phyloP scores from a whole-genome alignment of 2,888 invertebrate genomes.

The Orthosia incerta region DNA sequence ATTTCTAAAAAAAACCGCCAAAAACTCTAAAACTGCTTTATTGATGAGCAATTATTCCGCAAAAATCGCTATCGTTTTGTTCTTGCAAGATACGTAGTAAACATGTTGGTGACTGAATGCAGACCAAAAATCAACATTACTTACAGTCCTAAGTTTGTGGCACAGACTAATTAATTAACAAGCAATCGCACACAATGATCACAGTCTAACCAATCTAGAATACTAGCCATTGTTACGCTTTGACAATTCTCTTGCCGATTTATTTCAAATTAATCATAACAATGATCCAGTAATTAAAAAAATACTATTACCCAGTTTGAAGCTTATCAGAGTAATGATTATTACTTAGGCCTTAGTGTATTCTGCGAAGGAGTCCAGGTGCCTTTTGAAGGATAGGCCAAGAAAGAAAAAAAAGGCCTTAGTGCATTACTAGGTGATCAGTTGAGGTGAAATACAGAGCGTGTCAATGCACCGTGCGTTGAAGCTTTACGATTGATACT shows the following conservation, averaged over 20 bases:
- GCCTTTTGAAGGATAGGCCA: too few species aligned
- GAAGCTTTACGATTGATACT: too few species aligned
- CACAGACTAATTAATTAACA: slow-evolving; percentile 17
- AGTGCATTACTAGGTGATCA: slow-evolving; percentile 21
- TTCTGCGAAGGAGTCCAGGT: too few species aligned
- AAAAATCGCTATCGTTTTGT: too few species aligned
- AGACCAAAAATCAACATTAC: background rate
- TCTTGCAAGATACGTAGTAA: too few species aligned
- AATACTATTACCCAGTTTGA: too few species aligned
- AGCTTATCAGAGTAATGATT: too few species aligned
- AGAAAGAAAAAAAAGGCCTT: background rate
- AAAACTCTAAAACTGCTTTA: too few species aligned
- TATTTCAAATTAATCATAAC: slow-evolving; percentile 29
- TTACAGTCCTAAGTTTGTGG: background rate
- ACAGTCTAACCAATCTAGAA: slow-evolving; percentile 21
- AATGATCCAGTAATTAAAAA: background rate
- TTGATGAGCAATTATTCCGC: too few species aligned
- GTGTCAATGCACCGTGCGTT: background rate
- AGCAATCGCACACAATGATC: slow-evolving; percentile 22
- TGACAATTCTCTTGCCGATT: slow-evolving; percentile 19
- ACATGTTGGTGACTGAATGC: too few species aligned
- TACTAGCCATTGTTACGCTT: slow-evolving; percentile 30
- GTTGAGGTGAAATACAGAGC: slow-evolving; percentile 9
- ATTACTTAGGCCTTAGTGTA: too few species aligned
- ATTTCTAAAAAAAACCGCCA: too few species aligned